Evolutionary conservation across 2,113 vertebrate species (phyloP).

Genomic region (Leptodactylus fuscus): DNA sequence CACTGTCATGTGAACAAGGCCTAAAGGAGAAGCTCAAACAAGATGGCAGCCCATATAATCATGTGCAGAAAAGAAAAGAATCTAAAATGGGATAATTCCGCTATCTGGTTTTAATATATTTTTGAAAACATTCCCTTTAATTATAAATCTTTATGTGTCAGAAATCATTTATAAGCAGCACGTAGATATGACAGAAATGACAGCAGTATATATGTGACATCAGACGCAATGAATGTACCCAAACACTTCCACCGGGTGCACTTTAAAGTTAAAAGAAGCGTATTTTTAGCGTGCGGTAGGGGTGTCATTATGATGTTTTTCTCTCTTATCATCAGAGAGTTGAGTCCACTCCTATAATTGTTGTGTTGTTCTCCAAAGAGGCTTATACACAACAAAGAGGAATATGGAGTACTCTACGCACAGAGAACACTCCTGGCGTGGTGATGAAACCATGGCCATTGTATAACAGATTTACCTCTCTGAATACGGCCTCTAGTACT

Average conservation of each 20-base stretch:
- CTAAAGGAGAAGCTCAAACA: no score
- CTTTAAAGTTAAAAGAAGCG: constrained; percentile 26
- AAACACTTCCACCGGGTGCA: no score
- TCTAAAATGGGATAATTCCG: no score
- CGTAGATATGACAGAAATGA: background rate
- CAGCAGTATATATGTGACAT: background rate
- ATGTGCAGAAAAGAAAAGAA: no score
- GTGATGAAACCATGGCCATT: constrained; percentile 17
- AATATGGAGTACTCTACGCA: background rate
- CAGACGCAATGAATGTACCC: no score
- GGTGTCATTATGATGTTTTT: constrained; percentile 52
- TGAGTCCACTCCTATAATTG: constrained; percentile 48
- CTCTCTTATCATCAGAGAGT: constrained; percentile 40
- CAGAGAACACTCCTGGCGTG: background rate
- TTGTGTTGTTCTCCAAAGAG: constrained; percentile 37
- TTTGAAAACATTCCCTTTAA: no score
- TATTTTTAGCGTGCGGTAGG: constrained; percentile 36
- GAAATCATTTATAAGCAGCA: background rate
- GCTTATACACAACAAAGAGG: constrained; percentile 27
- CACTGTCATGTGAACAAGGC: no score
- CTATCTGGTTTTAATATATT: no score
- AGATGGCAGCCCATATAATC: no score
- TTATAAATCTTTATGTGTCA: background rate
- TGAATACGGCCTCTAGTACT: background rate
- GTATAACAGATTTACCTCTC: background rate